Conservation (phyloP, 92 coral and sea anemone genomes). For the Blastomussa wellsi region DNA sequence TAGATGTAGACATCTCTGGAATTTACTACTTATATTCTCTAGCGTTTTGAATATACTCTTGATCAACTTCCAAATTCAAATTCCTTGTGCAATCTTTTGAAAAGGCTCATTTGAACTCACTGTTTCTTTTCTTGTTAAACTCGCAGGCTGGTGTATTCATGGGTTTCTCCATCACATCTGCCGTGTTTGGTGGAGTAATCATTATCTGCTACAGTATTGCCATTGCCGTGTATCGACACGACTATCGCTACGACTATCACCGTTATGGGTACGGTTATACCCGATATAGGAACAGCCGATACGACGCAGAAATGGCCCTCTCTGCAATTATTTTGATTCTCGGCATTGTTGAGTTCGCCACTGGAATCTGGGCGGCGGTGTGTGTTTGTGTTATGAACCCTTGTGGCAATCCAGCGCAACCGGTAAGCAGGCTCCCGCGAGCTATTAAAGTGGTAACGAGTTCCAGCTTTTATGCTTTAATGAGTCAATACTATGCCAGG, state of each 20-base stretch:
- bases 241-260: background rate
- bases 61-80: no score
- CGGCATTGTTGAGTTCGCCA: conserved; percentile 4
- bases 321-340: background rate
- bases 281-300: background rate
- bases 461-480: no score
- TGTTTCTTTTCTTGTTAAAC: background rate
- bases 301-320: background rate
- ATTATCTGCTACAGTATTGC: conserved; percentile 12
- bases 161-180: conserved; percentile 37
- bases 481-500: no score
- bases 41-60: no score
- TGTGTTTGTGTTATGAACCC: background rate
- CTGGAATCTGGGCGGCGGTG: conserved; percentile 10
- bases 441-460: background rate
- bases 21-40: no score
- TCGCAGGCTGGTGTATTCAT: conserved; percentile 22
- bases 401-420: background rate
- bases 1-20: no score
- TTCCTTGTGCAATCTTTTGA: no score
- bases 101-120: no score
- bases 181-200: conserved; percentile 18
- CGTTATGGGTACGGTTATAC: background rate
- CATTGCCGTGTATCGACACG: background rate
- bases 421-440: background rate